Evolutionary conservation across 2,888 invertebrate species (phyloP).

Genomic region (Xestia rhomboidea): DNA sequence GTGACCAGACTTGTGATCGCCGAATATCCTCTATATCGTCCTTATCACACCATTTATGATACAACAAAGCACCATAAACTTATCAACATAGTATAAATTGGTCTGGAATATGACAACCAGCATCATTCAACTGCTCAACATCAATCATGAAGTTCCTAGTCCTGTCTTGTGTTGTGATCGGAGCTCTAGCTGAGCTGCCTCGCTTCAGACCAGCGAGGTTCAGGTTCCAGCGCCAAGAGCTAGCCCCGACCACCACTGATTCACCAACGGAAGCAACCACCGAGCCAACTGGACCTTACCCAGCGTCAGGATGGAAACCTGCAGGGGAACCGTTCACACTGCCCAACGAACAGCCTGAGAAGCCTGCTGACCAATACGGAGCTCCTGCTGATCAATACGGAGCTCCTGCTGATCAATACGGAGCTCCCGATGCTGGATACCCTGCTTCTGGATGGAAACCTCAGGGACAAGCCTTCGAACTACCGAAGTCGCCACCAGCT

Average conservation of each 20-base stretch:
- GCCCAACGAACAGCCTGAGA: slow-evolving; percentile 75
- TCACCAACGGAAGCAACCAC: slow-evolving; percentile 82
- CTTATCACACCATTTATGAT: slow-evolving; percentile 81
- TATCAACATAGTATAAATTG: slow-evolving; percentile 78
- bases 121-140: slow-evolving; percentile 72
- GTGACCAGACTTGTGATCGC: slow-evolving; percentile 74
- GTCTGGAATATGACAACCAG: slow-evolving; percentile 60
- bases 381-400: slow-evolving; percentile 67
- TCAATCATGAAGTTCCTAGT: slow-evolving; percentile 83
- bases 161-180: slow-evolving; percentile 75
- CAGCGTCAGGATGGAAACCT: slow-evolving; percentile 85
- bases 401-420: slow-evolving; percentile 72
- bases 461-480: slow-evolving; percentile 80
- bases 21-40: slow-evolving; percentile 76
- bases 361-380: slow-evolving; percentile 73
- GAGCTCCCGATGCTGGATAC: slow-evolving; percentile 76
- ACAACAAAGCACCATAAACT: slow-evolving; percentile 84
- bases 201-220: slow-evolving; percentile 87
- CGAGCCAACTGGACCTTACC: slow-evolving; percentile 79
- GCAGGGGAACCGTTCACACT: slow-evolving; percentile 81
- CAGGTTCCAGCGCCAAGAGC: slow-evolving; percentile 85
- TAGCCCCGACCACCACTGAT: slow-evolving; percentile 86
- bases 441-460: slow-evolving; percentile 88
- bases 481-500: slow-evolving; percentile 80
- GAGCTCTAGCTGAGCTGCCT: slow-evolving; percentile 84